A percentile compares a stretch with the other conserved stretches of the same genome.
These are phyloP conservation scores for Neosilurus mollespiculum DNA, from an alignment of 2,797 vertebrate genomes.

Conservation along the genomic window DNA sequence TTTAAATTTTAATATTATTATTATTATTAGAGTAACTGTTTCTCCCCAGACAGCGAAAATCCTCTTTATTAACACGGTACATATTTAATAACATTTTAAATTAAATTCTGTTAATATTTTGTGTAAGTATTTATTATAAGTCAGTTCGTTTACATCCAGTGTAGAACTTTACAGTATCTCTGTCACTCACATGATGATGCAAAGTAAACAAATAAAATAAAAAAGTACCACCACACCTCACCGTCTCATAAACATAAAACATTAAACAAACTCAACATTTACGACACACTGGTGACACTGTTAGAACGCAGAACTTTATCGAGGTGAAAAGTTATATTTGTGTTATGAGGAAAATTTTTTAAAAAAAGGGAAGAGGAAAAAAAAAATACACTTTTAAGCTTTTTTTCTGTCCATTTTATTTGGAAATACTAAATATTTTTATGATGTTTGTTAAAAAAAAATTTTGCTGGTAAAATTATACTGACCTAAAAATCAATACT, in stretches of 20 bases:
- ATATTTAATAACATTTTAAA: neutral
- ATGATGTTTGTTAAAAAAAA: neutral
- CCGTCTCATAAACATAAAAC: constrained; percentile 33
- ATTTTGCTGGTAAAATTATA: neutral
- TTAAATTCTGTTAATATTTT: neutral
- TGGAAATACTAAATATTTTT: constrained; percentile 36
- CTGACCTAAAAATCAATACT: neutral
- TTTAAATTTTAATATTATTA: neutral
- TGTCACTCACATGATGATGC: neutral
- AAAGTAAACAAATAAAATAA: neutral
- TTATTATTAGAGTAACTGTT: neutral
- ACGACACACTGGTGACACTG: constrained; percentile 43
- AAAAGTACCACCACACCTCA: constrained; percentile 37
- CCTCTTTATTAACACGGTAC: constrained; percentile 41
- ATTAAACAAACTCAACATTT: constrained; percentile 37
- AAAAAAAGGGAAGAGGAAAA: constrained; percentile 15
- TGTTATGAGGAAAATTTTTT: neutral
- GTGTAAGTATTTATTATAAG: constrained; percentile 52
- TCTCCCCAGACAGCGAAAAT: neutral
- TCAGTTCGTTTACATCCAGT: constrained; percentile 68
- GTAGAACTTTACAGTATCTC: constrained; percentile 73
- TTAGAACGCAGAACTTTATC: constrained; percentile 30
- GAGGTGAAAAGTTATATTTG: neutral
- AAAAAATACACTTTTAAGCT: neutral
- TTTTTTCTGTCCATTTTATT: constrained; percentile 42